These are phyloP conservation scores for Pantherophis guttatus DNA, from an alignment of 2,113 vertebrate species.

Conservation along the genomic window DNA sequence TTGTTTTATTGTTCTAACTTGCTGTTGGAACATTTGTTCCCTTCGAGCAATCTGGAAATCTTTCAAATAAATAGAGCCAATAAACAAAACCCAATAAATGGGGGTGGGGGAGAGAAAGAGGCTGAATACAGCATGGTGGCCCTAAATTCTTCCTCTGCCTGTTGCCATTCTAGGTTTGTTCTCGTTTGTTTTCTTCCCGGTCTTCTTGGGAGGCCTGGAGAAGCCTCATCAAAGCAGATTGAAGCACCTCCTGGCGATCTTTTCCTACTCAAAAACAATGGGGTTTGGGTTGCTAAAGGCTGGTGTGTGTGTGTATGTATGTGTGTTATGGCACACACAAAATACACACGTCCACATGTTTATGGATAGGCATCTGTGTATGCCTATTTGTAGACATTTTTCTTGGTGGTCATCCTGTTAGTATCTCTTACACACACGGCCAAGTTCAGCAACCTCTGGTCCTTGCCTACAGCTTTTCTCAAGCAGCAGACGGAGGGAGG, in stretches of 20 bases:
- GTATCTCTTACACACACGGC: slow-evolving; percentile 62
- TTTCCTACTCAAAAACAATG: slow-evolving; percentile 47
- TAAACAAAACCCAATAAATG: not conserved
- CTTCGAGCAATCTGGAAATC: not conserved
- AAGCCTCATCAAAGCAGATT: slow-evolving; percentile 54
- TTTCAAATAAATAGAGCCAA: not conserved
- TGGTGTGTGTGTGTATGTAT: slow-evolving; percentile 20
- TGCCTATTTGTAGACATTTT: slow-evolving; percentile 31
- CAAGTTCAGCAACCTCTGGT: slow-evolving; percentile 14
- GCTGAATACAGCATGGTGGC: not conserved
- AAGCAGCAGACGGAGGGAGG: slow-evolving; percentile 43
- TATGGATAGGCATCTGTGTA: not conserved
- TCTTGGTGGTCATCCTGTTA: slow-evolving; percentile 36
- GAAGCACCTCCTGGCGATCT: slow-evolving; percentile 61
- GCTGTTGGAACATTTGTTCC: not conserved
- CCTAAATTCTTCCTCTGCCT: slow-evolving; percentile 40
- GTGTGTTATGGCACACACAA: not conserved
- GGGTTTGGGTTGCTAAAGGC: slow-evolving; percentile 29
- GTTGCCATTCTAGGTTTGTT: slow-evolving; percentile 41
- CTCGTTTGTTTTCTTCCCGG: slow-evolving; percentile 48
- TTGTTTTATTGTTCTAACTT: not conserved
- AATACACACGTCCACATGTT: not conserved
- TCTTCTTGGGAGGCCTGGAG: slow-evolving; percentile 52
- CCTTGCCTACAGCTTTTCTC: slow-evolving; percentile 33
- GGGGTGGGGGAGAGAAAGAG: no score